These are phyloP conservation scores for Calephelis perditalis DNA, from an alignment of 2,888 invertebrate species.

Conservation along the genomic window DNA sequence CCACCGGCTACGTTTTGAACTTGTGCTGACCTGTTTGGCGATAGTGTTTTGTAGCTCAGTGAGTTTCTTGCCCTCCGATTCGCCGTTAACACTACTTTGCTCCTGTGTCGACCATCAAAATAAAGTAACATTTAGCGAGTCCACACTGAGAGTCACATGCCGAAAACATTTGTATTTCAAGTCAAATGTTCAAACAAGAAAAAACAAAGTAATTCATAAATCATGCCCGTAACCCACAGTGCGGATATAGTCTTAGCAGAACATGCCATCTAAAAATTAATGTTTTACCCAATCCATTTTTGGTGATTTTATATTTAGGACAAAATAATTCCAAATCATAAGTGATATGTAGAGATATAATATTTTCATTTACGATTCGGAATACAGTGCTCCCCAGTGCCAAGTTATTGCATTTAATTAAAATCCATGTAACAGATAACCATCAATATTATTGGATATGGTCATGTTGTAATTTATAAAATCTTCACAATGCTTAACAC, in stretches of 20 bases:
- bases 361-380: too few relatives aligned
- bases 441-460: too few relatives aligned
- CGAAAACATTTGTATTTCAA: background rate
- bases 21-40: constrained; percentile 86
- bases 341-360: too few relatives aligned
- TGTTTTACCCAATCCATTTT: constrained; percentile 26
- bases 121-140: constrained; percentile 33
- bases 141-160: constrained; percentile 25
- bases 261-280: constrained; percentile 25
- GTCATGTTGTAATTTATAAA: too few relatives aligned
- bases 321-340: background rate
- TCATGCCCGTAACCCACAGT: constrained; percentile 17
- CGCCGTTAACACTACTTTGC: constrained; percentile 65
- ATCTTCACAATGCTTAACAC: too few relatives aligned
- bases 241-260: constrained; percentile 15
- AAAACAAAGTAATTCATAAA: background rate
- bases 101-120: constrained; percentile 63
- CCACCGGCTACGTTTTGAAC: background rate
- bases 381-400: too few relatives aligned
- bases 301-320: too few relatives aligned
- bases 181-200: background rate
- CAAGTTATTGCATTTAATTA: too few relatives aligned
- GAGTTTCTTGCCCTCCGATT: constrained; percentile 75
- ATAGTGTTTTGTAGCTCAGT: constrained; percentile 90
- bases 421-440: too few relatives aligned